Base-by-base conservation (phyloP, 1,140 invertebrate genomes). In the Trissolcus basalis region DNA sequence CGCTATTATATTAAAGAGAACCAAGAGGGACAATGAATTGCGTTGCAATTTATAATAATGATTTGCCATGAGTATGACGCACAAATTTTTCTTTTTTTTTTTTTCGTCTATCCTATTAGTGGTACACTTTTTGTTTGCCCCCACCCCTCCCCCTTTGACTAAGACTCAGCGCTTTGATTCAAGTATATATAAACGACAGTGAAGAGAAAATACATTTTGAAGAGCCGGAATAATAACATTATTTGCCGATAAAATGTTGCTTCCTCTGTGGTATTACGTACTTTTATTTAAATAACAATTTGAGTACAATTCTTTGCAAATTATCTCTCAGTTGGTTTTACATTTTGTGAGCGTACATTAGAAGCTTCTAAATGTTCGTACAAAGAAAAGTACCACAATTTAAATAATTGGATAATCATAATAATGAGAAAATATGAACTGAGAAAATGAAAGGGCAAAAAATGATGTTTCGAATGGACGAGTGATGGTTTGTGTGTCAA, bases 1-100 rank as follows among this genome's bases (percentile, higher is more conserved):
- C 32, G 44, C 44, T 13, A 47, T 27, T 27, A 15, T 47, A 36
- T 47, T 58, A 47, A 15, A 16, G 10, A 16, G 10, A 16, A 35
- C 27, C n/a, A 55, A 44, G 41, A 47, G 13, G 16, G 7, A 44
- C 13, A 47, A 58, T 47, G 13, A 58, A 58, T 33, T 33, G 48
- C 48, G n/a, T 32, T 11, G 27, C 48, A 50, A 9, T 47, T 39
- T 39, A 39, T 27, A 39, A 35, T 15, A 35, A 47, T 35, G 4
- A 55, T 55, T 43, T 10, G 53, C 16, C 0, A 19, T 9, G 19
- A 54, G 14, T 3, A 48, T 10, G 13, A 45, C 32, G 15, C 7
- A 33, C 51, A 8, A 11, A 32, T n/a, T 49, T 39, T 3, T 39
- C n/a, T n/a, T 39, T 39, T 9, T n/a, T 39, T 39, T 9, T n/a